A percentile compares a stretch with the other conserved stretches of the same genome.
Evolutionary conservation across 1,140 invertebrate genomes (phyloP).

Genomic region (Caenorhabditis inopinata): DNA sequence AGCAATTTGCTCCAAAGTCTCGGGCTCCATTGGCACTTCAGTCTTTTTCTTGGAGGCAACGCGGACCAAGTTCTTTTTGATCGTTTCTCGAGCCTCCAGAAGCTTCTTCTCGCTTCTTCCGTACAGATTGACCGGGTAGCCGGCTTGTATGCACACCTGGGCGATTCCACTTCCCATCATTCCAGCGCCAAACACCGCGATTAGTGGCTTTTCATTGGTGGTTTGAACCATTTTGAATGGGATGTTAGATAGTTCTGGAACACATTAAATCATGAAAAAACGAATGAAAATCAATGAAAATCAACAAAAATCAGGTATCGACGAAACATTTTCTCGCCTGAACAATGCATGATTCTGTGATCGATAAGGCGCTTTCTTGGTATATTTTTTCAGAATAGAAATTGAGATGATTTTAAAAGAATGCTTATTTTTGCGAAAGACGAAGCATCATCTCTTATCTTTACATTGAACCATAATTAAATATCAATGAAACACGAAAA

Average conservation of each 20-base stretch:
- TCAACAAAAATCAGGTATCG: no score
- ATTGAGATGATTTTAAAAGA: no score
- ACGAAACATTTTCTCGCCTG: no score
- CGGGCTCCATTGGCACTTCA: constrained; percentile 25
- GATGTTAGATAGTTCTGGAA: not conserved
- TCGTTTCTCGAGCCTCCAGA: constrained; percentile 50
- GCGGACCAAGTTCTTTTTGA: constrained; percentile 48
- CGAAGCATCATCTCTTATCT: no score
- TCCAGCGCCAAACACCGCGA: constrained; percentile 60
- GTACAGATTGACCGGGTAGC: constrained; percentile 55
- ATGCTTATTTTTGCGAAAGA: no score
- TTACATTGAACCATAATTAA: no score
- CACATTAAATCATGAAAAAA: not conserved
- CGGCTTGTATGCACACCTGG: constrained; percentile 59
- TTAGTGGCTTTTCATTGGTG: not conserved
- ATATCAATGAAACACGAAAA: no score
- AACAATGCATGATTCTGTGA: no score
- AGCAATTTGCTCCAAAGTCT: not conserved
- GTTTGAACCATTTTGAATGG: not conserved
- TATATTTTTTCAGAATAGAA: no score
- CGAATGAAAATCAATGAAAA: no score
- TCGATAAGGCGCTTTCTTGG: no score
- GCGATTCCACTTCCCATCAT: constrained; percentile 62
- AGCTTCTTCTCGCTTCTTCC: constrained; percentile 57
- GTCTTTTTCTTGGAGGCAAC: constrained; percentile 50